Evolutionary conservation across 2,797 vertebrate genomes (phyloP).

Genomic region (Margarornis squamiger): DNA sequence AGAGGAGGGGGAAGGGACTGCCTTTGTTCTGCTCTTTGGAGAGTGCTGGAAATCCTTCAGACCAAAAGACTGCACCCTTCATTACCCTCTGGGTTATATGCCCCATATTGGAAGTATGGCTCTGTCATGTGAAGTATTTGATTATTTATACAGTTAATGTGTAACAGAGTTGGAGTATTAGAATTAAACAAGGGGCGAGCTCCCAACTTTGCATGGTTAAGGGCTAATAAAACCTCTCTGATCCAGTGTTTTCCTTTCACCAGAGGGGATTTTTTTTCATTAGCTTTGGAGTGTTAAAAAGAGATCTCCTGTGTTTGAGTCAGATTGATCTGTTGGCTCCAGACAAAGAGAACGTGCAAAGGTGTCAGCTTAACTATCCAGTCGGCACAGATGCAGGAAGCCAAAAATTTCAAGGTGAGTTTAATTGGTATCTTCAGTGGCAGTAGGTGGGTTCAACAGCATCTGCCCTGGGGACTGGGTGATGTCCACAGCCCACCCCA

Average conservation of each 20-base stretch:
- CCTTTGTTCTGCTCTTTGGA: slow-evolving; percentile 68
- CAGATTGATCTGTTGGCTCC: slow-evolving; percentile 45
- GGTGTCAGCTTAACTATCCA: slow-evolving; percentile 7
- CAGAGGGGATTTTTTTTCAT: slow-evolving; percentile 46
- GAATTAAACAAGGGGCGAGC: slow-evolving; percentile 47
- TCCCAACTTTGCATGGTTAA: slow-evolving; percentile 59
- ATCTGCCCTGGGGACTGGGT: background rate
- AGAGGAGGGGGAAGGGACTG: slow-evolving; percentile 7
- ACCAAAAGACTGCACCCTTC: slow-evolving; percentile 61
- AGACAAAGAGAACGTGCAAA: slow-evolving; percentile 10
- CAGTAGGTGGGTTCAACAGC: background rate
- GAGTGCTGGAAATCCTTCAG: slow-evolving; percentile 40
- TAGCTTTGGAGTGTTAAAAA: slow-evolving; percentile 55
- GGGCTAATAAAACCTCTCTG: slow-evolving; percentile 56
- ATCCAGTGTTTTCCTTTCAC: slow-evolving; percentile 48
- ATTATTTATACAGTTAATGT: slow-evolving; percentile 71
- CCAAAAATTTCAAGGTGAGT: background rate
- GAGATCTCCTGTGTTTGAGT: slow-evolving; percentile 31
- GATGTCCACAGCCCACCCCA: fast-evolving
- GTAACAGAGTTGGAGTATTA: slow-evolving; percentile 65
- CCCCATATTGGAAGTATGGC: slow-evolving; percentile 57
- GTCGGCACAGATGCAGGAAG: fast-evolving
- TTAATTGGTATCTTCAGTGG: background rate
- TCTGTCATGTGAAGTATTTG: slow-evolving; percentile 64
- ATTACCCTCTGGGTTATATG: slow-evolving; percentile 60